Base-by-base conservation (phyloP, 35 echinoderm and acorn worm genomes). In the Hemicentrotus pulcherrimus region DNA sequence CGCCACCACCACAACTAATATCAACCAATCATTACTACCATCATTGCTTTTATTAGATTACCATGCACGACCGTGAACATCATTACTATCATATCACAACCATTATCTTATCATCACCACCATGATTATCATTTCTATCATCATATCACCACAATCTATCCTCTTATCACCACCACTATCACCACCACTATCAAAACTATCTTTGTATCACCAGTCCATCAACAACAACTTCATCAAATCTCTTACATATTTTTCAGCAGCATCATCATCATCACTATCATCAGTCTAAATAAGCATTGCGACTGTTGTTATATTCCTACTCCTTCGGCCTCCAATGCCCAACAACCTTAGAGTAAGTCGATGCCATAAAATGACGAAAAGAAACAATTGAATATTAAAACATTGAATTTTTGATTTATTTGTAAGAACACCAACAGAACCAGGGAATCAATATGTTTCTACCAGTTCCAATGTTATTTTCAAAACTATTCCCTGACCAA, bases 81-180 rank as follows among this genome's bases (percentile, higher is more conserved):
- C 85, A 32, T 86, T 86, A 86, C 85, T 86, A 86, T 86, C 85
- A 86, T 86, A 6, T 86, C 85, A 86, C 85, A 86, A 86, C 32
- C 7, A 86, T 86, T 9, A 86, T 86, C 85, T 31, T 86, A 86
- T 86, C 32, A 86, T 86, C 32, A 86, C 24, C 32, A 86, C 32
- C 85, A 86, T 86, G 24, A 86, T 31, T 86, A 86, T 86, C 85
- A 86, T 86, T 86, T 6, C 28, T 86, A 32, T 86, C 85, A 86
- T 86, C 85, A 86, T 32, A 86, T 86, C 85, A 86, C 85, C 85
- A 86, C 85, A 86, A 86, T 86, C 85, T 31, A 86, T 86, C 85
- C 32, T 86, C 32, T 86, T 86, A 86, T 86, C 85, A 86, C 85
- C 85, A 86, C 85, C 85, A 32, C 85, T 86, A 86, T 86, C 85